Base-by-base conservation (phyloP, 2,888 invertebrate genomes). In the Scaptomyza polygonia region DNA sequence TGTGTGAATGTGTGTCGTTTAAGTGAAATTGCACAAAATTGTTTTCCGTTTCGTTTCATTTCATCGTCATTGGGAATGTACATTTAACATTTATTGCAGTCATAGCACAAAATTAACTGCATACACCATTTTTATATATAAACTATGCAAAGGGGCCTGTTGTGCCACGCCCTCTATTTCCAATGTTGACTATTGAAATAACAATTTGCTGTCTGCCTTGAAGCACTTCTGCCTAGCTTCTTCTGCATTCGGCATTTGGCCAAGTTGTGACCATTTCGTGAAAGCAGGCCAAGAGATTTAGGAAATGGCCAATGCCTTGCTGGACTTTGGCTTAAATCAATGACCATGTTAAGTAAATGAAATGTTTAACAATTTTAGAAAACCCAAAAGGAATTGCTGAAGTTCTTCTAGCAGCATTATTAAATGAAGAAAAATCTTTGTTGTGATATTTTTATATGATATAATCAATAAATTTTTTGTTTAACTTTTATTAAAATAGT, bases 41-140 rank as follows among this genome's bases (percentile, higher is more conserved):
- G 84, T 84, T 84, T 88, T 84, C 88, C 83, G 73, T 83, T 83
- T 87, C 82, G 71, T 85, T 81, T 80, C 85, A 70, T 79, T 83
- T 70, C 27, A 25, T 56, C 65, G 79, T 86, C 86, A 77, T 88
- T 83, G 77, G 58, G 86, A 88, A 83, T 84, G 84, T 88, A 72
- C 88, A 88, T 84, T 88, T 79, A 79, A 88, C 88, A 84, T 84
- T 86, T 88, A 88, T 83, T 84, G 84, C 88, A 79, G 80, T 55
- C 84, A 74, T 79, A 73, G 84, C 84, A 88, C 75, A 84, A 84
- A 82, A 84, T 84, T 84, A 84, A 88, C 84, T 88, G 88, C 73
- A 83, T 79, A 56, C 58, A 53, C 36, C 43, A 64, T 56, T 34
- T 30, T 5, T 32, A 5, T 39, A 14, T 5, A 29, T 3, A 21